Percentiles rank a stretch among this genome's conserved stretches.
phyloP scores from a whole-genome alignment of 2,113 vertebrate genomes.

The Calyptomena viridis region DNA sequence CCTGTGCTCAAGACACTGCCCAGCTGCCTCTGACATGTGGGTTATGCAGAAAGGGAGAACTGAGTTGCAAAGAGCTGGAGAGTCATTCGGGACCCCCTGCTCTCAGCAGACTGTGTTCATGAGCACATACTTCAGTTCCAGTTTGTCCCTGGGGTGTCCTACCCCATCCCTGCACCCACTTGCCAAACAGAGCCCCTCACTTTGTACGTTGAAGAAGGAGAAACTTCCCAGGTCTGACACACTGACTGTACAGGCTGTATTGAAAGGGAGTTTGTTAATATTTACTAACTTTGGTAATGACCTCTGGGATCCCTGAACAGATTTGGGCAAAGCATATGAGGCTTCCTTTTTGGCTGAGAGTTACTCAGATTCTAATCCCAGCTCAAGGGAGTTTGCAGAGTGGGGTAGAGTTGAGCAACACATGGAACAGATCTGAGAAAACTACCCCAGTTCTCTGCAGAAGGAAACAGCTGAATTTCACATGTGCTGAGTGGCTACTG shows the following conservation, averaged over 20 bases:
- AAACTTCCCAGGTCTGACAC: not conserved
- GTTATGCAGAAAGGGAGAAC: not conserved
- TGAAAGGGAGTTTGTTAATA: not conserved
- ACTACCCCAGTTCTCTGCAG: not conserved
- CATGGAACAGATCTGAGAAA: not conserved
- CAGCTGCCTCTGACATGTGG: not conserved
- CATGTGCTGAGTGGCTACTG: not conserved
- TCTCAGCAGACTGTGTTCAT: not conserved
- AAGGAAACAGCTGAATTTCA: not conserved
- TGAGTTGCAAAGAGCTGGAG: not conserved
- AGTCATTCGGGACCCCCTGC: not conserved
- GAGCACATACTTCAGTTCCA: not conserved
- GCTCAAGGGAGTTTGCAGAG: not conserved
- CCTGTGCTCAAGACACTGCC: not conserved
- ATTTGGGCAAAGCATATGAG: not conserved
- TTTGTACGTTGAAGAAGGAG: not conserved
- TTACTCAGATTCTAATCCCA: not conserved
- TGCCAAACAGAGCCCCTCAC: not conserved
- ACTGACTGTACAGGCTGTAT: not conserved
- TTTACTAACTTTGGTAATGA: not conserved
- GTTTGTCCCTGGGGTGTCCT: not conserved
- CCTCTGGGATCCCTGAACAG: not conserved
- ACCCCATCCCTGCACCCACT: not conserved
- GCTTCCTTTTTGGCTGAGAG: constrained; percentile 11
- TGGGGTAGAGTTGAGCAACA: not conserved